A percentile compares a stretch with the other conserved stretches of the same genome.
Evolutionary conservation across 2,888 invertebrate species (phyloP).

Genomic region (Ceriagrion tenellum): DNA sequence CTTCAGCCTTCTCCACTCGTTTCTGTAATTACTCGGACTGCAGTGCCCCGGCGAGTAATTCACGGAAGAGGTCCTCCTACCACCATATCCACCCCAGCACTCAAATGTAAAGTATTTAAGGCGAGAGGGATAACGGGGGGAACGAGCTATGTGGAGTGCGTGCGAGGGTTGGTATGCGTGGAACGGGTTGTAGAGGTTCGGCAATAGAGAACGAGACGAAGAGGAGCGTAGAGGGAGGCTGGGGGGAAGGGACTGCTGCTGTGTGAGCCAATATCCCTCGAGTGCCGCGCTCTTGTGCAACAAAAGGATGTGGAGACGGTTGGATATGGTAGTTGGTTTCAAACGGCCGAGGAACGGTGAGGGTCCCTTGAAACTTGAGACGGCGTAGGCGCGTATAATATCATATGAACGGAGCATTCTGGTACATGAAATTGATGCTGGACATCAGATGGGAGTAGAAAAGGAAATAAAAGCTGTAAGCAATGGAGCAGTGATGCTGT

Average conservation of each 20-base stretch:
- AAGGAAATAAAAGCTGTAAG: too few species aligned
- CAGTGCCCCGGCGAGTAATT: not conserved
- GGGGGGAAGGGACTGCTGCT: not conserved
- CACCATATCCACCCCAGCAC: not conserved
- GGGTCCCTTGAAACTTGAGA: not conserved
- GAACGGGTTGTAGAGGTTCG: not conserved
- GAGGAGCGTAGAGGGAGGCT: not conserved
- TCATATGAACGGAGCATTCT: too few species aligned
- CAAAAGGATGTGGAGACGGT: not conserved
- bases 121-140: not conserved
- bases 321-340: not conserved
- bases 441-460: too few species aligned
- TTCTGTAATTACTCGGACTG: constrained; percentile 23
- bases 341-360: not conserved
- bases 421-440: too few species aligned
- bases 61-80: not conserved
- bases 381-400: not conserved
- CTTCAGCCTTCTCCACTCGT: not conserved
- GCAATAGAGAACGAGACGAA: not conserved
- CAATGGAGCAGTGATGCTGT: too few species aligned
- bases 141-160: not conserved
- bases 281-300: not conserved
- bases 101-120: not conserved
- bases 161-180: not conserved
- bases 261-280: not conserved